These are phyloP conservation scores for Micropterix aruncella DNA, from an alignment of 2,888 invertebrate genomes.

Conservation along the genomic window DNA sequence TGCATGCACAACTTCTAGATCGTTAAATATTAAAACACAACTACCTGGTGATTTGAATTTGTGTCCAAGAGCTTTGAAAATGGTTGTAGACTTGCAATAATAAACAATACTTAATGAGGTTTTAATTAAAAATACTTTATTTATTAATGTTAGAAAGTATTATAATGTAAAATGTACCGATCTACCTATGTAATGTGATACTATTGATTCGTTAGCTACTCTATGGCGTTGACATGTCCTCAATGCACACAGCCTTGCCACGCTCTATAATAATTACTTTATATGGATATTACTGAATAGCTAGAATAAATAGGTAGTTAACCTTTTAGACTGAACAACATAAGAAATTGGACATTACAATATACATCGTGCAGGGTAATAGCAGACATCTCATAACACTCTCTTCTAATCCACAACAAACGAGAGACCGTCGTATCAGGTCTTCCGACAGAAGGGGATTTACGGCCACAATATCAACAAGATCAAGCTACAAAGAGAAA, in stretches of 20 bases:
- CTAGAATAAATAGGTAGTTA: not conserved
- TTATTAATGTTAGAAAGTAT: constrained; percentile 10
- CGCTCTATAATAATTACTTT: constrained; percentile 31
- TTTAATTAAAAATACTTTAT: constrained; percentile 8
- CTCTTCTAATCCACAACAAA: not conserved
- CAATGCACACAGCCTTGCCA: constrained; percentile 60
- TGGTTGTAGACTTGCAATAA: constrained; percentile 3
- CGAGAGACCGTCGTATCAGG: not conserved
- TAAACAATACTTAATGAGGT: constrained; percentile 3
- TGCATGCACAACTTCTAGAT: not conserved
- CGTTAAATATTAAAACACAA: not conserved
- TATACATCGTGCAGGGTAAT: constrained; percentile 1
- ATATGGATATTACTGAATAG: not conserved
- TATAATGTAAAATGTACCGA: constrained; percentile 11
- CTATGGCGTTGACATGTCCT: constrained; percentile 38
- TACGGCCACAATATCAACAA: not conserved
- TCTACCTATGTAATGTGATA: constrained; percentile 22
- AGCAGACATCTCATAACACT: not conserved
- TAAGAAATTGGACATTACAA: not conserved
- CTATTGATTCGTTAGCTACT: constrained; percentile 35
- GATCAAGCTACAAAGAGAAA: not conserved
- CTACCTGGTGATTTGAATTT: constrained; percentile 1
- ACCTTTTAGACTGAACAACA: not conserved
- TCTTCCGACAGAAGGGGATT: not conserved
- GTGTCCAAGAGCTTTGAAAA: constrained; percentile 3